Conservation (phyloP, 2,113 vertebrate species). For the Ceuthmochares aereus region DNA sequence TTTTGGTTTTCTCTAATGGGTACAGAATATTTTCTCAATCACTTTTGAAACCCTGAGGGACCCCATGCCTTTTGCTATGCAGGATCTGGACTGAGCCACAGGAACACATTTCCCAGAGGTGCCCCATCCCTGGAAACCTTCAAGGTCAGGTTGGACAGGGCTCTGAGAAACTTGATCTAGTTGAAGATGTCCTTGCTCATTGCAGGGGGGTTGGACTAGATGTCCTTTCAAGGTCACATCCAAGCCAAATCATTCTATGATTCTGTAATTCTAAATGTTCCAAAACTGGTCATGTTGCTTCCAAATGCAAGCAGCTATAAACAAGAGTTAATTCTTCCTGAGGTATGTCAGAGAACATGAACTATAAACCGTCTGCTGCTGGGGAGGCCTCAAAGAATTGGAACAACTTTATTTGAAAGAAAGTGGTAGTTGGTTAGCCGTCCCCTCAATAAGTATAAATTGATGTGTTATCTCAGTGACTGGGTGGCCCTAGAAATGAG, state of each 20-base stretch:
- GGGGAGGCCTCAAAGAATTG: not conserved
- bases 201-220: not conserved
- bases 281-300: not conserved
- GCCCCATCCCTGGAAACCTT: not conserved
- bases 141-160: not conserved
- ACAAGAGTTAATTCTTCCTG: not conserved
- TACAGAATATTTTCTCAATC: not conserved
- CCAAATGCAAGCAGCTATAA: not conserved
- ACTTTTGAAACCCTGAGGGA: not conserved
- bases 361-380: not conserved
- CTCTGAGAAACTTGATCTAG: not conserved
- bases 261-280: not conserved
- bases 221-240: not conserved
- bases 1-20: not conserved
- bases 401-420: not conserved
- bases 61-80: not conserved
- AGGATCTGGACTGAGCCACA: not conserved
- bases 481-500: not conserved
- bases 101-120: not conserved
- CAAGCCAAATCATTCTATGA: not conserved
- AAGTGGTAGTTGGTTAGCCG: not conserved
- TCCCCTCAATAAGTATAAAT: not conserved
- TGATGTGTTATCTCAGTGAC: not conserved
- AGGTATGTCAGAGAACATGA: not conserved
- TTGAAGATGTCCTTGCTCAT: not conserved